Base-by-base conservation (phyloP, 1,140 invertebrate genomes). In the Copidosoma floridanum region DNA sequence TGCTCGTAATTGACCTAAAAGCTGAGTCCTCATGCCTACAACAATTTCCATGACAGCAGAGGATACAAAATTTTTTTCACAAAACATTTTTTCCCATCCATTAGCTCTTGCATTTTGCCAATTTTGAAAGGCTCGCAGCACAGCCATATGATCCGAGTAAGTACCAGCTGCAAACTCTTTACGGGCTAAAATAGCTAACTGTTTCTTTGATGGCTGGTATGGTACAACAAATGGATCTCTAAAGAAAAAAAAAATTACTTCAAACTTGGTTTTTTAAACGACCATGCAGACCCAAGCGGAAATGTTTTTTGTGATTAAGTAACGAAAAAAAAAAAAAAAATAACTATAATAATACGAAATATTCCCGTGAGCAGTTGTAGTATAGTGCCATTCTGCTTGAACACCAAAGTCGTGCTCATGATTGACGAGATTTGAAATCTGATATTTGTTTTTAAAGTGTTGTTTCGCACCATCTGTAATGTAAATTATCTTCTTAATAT, bases 141-240 rank as follows among this genome's bases (percentile, higher is more conserved):
- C 81, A 6, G 88, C 84, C 84, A 98, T 90, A 72, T 99, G 96
- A 81, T 99, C 97, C 62, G 94, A 97, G 63, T 85, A 89, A 10
- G 91, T 88, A 44, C 85, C 86, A 2, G 86, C 84, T 1, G 91
- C 83, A 61, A 97, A 87, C 58, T 88, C 86, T 60, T 86, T 85
- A 29, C 89, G 82, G 21, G 85, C 85, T 23, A 78, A 72, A 7
- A 75, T 73, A 2, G 86, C 86, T 14, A 83, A 79, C 68, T 85
- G 82, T 74, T 88, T 86, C 64, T 87, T 82, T 54, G 85, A 83
- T 1, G 88, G 85, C 61, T 87, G 83, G 26, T 81, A 71, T 5
- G 92, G 90, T 27, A 96, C 75, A 35, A 91, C 73, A 76, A 96
- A 95, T 1, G 90, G 89, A 79, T 93, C 90, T 57, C 84, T 89